Base-by-base conservation (phyloP, 2,113 vertebrate species). In the Coptodon rendalli region DNA sequence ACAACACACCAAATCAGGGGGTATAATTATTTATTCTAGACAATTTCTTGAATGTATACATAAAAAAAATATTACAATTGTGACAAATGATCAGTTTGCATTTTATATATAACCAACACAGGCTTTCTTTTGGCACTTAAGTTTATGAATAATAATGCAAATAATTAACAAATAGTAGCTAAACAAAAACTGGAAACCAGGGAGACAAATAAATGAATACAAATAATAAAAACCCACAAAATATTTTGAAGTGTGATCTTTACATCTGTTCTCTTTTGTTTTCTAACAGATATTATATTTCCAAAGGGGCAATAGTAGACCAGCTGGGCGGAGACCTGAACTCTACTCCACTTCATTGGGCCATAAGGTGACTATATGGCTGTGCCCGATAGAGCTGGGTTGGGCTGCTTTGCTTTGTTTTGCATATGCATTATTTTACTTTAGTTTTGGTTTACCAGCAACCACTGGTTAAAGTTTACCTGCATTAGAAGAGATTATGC, bases 301-400 rank as follows among this genome's bases (percentile, higher is more conserved):
- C 98, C 83, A 99, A 98, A 96, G 99, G 99, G 52, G 97, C 98
- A 0, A 86, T 97, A 16, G 95, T 99, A 59, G 99, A 99, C 96
- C 98, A 99, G 94, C 95, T 99, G 0, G 98, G 98, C 82, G 99
- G 99, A 85, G 98, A 99, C 90, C 95, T 99, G 92, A 99, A 98
- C 95, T 99, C 99, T 11, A 98, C 98, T 7, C 98, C 98, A 12
- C 98, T 99, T 90, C 99, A 99, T 90, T 99, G 99, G 99, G 98
- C 98, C 6, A 95, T 98, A 88, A 97, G 99, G 99, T 99, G 95
- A 91, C 81, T 71, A 38, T 53, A 53, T 36, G 27, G 76, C 17
- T 10, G 4, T 19, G 5, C 45, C 11, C 1, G 1, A 4, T 78
- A 78, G 27, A 50, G 3, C 7, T 78, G 45, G 73, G 45, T 31